phyloP scores from a whole-genome alignment of 1,140 invertebrate species.

The Hormaphis cornu region DNA sequence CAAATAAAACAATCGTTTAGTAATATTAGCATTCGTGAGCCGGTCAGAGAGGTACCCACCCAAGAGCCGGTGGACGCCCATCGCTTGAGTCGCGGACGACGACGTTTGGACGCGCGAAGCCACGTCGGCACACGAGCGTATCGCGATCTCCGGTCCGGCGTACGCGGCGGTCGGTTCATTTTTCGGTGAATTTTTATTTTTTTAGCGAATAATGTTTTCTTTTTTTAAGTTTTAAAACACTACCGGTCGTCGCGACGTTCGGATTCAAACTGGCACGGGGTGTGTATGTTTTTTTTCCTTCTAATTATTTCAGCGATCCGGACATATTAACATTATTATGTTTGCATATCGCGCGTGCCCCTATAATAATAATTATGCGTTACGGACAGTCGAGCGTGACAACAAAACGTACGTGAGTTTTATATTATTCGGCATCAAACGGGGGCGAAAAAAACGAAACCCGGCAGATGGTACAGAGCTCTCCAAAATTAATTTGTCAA shows the following conservation, averaged over 20 bases:
- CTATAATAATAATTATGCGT: no score
- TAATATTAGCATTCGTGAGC: no score
- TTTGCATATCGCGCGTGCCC: conserved; percentile 3
- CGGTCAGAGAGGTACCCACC: no score
- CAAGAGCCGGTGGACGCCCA: conserved; percentile 62
- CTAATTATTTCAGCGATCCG: no score
- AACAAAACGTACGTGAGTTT: background rate
- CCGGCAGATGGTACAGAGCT: no score
- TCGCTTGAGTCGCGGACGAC: conserved; percentile 48
- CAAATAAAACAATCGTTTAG: no score
- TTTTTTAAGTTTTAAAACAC: background rate
- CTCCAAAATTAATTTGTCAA: no score
- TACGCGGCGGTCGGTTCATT: conserved; percentile 32
- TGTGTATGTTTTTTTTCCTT: no score
- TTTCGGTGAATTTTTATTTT: background rate
- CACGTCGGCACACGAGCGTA: conserved; percentile 37
- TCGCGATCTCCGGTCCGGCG: conserved; percentile 30
- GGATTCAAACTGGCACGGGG: background rate
- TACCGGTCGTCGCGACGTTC: background rate
- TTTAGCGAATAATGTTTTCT: no score
- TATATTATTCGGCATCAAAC: no score
- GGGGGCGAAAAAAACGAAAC: no score
- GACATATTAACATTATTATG: background rate
- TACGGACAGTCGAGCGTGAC: background rate
- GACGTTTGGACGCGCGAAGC: conserved; percentile 29